Evolutionary conservation across 1,140 invertebrate genomes (phyloP).

Genomic region (Cecropterus lyciades): DNA sequence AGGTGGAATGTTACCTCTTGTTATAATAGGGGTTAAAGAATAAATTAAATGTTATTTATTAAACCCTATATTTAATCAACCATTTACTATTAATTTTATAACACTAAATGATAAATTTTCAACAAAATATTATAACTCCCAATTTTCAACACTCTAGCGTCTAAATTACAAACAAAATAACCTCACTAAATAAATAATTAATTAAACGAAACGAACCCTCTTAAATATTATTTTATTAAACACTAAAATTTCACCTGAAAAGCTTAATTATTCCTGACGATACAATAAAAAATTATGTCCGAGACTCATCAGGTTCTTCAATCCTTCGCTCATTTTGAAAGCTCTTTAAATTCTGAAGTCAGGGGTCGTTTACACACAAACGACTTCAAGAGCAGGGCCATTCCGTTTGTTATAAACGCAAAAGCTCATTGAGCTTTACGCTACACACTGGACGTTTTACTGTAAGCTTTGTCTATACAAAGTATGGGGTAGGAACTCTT

Average conservation of each 20-base stretch:
- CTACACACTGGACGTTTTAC: conserved; percentile 39
- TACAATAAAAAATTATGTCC: conserved; percentile 17
- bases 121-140: no score
- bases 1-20: no score
- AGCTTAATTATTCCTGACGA: conserved; percentile 15
- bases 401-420: conserved; percentile 51
- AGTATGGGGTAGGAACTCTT: no score
- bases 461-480: conserved; percentile 10
- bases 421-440: conserved; percentile 47
- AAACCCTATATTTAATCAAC: no score
- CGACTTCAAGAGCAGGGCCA: conserved; percentile 47
- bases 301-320: conserved; percentile 37
- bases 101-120: no score
- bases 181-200: no score
- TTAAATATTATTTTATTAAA: conserved; percentile 11
- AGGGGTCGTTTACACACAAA: conserved; percentile 56
- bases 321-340: conserved; percentile 56
- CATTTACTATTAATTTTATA: no score
- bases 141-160: no score
- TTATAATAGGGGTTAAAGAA: no score
- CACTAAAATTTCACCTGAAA: background rate
- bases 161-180: no score
- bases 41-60: no score
- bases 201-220: background rate
- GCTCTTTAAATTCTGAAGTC: conserved; percentile 49